These are phyloP conservation scores for Clavelina lepadiformis DNA, from an alignment of 23 tunicate genomes.

Conservation along the genomic window DNA sequence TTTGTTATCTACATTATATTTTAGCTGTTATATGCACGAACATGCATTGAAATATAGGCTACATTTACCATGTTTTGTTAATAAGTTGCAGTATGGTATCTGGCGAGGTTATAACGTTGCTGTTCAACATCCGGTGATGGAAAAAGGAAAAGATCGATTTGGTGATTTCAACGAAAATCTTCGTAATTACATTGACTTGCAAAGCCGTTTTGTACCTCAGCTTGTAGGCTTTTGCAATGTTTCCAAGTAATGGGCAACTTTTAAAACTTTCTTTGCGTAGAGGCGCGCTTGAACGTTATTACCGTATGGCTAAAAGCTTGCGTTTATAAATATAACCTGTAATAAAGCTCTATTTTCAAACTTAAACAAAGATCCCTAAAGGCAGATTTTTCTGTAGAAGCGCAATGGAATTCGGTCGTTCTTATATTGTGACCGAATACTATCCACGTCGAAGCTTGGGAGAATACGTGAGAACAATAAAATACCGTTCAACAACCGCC, in stretches of 20 bases:
- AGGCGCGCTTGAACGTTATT: no score
- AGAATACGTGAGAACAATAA: neutral
- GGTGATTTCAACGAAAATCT: neutral
- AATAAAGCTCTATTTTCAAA: no score
- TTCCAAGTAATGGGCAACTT: no score
- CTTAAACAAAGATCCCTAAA: no score
- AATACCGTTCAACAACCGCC: neutral
- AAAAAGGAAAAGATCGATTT: neutral
- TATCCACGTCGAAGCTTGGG: neutral
- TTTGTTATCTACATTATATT: no score
- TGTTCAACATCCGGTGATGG: neutral
- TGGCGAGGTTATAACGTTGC: neutral
- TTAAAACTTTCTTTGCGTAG: no score
- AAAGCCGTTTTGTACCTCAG: neutral
- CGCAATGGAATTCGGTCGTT: neutral
- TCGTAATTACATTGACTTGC: neutral
- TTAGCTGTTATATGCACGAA: no score
- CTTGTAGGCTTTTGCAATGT: neutral
- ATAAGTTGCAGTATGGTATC: neutral
- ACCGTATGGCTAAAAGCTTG: no score
- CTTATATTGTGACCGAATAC: neutral
- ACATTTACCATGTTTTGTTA: no score
- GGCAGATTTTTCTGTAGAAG: neutral
- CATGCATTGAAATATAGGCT: no score
- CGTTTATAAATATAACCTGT: no score